Conservation (phyloP, 2,797 vertebrate species). For the Danionella dracula region DNA sequence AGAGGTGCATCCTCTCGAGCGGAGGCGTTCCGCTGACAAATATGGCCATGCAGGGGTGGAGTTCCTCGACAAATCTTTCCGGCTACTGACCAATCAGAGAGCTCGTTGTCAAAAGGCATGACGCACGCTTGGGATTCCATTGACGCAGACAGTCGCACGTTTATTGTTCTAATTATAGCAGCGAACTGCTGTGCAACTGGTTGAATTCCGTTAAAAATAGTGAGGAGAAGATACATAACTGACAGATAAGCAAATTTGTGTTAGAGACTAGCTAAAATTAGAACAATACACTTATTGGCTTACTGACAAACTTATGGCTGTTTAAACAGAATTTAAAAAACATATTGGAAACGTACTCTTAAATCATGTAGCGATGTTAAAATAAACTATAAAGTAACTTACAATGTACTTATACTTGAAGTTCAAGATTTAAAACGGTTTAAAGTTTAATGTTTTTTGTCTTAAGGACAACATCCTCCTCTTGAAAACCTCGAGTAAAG, state of each 20-base stretch:
- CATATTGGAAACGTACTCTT: no score
- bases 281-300: no score
- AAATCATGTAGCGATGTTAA: no score
- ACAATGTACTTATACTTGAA: no score
- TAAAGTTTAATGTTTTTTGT: no score
- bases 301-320: no score
- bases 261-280: no score
- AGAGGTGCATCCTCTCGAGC: slow-evolving; percentile 25
- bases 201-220: slow-evolving; percentile 75
- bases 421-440: no score
- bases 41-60: slow-evolving; percentile 67
- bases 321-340: no score
- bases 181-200: slow-evolving; percentile 37
- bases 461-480: no score
- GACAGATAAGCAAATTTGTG: background rate
- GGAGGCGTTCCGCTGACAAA: slow-evolving; percentile 61
- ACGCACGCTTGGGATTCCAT: slow-evolving; percentile 94
- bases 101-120: slow-evolving; percentile 63
- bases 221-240: slow-evolving; percentile 21
- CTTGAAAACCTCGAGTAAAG: no score
- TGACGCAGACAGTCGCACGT: slow-evolving; percentile 74
- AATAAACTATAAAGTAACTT: no score
- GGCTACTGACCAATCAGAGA: slow-evolving; percentile 64
- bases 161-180: slow-evolving; percentile 41
- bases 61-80: slow-evolving; percentile 66